A percentile compares a stretch with the other conserved stretches of the same genome.
Evolutionary conservation across 1,140 invertebrate genomes (phyloP).

Genomic region (Homalodisca vitripennis): DNA sequence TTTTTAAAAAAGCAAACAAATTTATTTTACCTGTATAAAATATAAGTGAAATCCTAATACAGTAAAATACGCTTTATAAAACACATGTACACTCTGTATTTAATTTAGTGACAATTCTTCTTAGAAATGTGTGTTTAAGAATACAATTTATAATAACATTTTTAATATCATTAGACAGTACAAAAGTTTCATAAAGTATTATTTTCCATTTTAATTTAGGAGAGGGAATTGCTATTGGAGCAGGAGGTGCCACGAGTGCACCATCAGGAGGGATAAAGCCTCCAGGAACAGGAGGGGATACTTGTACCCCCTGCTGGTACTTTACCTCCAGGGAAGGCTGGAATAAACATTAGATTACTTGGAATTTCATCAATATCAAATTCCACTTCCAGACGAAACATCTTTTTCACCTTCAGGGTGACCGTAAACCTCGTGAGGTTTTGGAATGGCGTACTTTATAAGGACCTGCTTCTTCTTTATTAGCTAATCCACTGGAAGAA

Average conservation of each 20-base stretch:
- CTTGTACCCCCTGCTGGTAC: not conserved
- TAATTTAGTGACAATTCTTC: too few species aligned
- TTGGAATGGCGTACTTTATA: not conserved
- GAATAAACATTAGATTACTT: not conserved
- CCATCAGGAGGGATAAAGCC: slow-evolving; percentile 1
- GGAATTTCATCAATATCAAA: not conserved
- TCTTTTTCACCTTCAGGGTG: not conserved
- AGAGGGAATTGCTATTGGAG: not conserved
- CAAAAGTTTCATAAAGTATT: too few species aligned
- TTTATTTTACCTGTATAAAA: too few species aligned
- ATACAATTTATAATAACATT: too few species aligned
- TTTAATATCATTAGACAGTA: too few species aligned
- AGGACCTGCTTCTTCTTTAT: not conserved
- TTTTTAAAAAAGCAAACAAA: too few species aligned
- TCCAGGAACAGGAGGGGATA: not conserved
- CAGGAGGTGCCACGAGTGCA: not conserved
- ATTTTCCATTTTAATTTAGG: not conserved
- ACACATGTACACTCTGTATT: too few species aligned
- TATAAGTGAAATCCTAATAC: too few species aligned
- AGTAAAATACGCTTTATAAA: too few species aligned
- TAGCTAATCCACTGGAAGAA: too few species aligned
- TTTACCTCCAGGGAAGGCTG: not conserved
- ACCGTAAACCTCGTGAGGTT: not conserved
- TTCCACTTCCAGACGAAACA: not conserved
- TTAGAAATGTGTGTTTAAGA: too few species aligned